Base-by-base conservation (phyloP, 2,797 vertebrate genomes). In the Amniataba percoides region DNA sequence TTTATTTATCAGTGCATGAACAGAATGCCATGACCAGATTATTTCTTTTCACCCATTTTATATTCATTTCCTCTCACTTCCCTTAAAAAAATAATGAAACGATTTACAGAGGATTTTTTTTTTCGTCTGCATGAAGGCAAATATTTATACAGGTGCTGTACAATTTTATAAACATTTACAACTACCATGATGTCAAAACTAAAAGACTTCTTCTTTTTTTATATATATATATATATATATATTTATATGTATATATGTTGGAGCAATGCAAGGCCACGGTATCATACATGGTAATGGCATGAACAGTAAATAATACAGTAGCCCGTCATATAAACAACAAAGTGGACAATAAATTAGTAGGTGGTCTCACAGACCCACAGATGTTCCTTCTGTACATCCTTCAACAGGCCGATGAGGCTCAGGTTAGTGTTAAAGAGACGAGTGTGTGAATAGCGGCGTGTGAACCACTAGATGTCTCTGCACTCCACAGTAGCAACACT, bases 101-200 rank as follows among this genome's bases (percentile, higher is more conserved):
- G 59, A 97, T 99, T 98, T 99, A 99, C 96, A 99, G 94, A 95
- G 87, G 85, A 88, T 92, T 85, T 45, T 92, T 95, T 95, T 87
- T 92, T 80, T 31, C 3, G 27, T 31, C 89, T 89, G 91, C 95
- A 94, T 96, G 95, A 96, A 97, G 96, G 95, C 92, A 96, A 95
- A 93, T 96, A 94, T 97, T 96, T 97, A 97, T 97, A 98, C 97
- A 99, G 96, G 96, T 96, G 96, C 97, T 99, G 98, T 99, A 99
- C 98, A 99, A 93, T 97, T 96, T 31, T 98, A 97, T 96, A 97
- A 98, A 98, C 98, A 98, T 98, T 99, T 98, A 98, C 97, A 99
- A 95, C 97, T 96, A 95, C 94, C 88, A 95, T 95, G 95, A 95
- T 92, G 92, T 93, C 88, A 91, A 94, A 94, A 93, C 88, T 87